Base-by-base conservation (phyloP, 2,113 vertebrate species). In the Pluvialis apricaria region DNA sequence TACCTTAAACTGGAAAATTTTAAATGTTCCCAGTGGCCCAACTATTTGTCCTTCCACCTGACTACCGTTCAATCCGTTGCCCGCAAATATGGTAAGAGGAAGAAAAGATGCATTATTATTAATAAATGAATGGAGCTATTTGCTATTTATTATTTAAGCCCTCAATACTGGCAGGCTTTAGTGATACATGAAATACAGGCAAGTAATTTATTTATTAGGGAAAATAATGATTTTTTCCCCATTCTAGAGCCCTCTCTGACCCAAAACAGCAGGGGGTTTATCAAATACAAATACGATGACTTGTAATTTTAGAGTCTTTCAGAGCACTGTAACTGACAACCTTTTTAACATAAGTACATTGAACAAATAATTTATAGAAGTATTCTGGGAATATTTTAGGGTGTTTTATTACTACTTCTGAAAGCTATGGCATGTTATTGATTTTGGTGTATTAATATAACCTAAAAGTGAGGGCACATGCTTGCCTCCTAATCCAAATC, bases 181-280 rank as follows among this genome's bases (percentile, higher is more conserved):
- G 97, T 96, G 97, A 98, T 98, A 97, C 96, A 97, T 98, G 98
- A 98, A 98, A 98, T 98, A 98, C 97, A 98, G 98, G 96, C 97
- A 97, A 98, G 97, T 98, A 98, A 98, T 98, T 98, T 98, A 98
- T 98, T 98, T 99, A 98, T 98, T 98, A 98, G 96, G 94, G 79
- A 98, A 98, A 98, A 98, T 98, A 98, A 98, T 98, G 98, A 98
- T 98, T 98, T 98, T n/a, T 5, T 15, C 5, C 84, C 96, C 44
- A 8, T 92, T 97, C 91, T 95, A 86, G 95, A 97, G 97, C 96
- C 97, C 92, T 95, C 89, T 97, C 87, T 97, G 97, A 98, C 97
- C 98, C 95, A 95, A 97, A 97, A 71, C 97, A 97, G 96, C 93
- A 94, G 94, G 97, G 97, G 96, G 96, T 97, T 98, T 98, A 97